Evolutionary conservation across 2,888 invertebrate genomes (phyloP), one percentile per base, ranked within the genome.

Genomic region (Hemithea aestivaria): DNA sequence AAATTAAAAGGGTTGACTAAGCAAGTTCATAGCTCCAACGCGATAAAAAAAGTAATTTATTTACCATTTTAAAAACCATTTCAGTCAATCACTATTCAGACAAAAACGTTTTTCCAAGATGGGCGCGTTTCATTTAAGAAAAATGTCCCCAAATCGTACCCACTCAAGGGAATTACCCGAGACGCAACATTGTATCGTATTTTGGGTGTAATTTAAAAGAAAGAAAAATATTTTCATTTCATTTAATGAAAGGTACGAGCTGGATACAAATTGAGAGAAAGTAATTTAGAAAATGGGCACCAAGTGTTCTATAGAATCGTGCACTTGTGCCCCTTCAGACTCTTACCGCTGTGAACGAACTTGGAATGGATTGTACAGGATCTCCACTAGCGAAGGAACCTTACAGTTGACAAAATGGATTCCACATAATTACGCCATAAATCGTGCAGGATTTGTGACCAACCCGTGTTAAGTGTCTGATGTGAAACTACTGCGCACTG

Each of bases 241-340:
- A 38, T 38, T 38, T 56, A 59, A 65, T 61, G 63, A 56, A 55
- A 48, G 53, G 43, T 40, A 56, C 53, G 54, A 53, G 48, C 52
- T 40, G 42, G 38, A 56, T 51, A 53, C 50, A 57, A 59, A 60
- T 59, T 58, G 51, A 53, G 52, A 45, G 51, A 54, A 60, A 62
- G 56, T 58, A 70, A 71, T 69, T 62, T 62, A 43, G 56, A 26
- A 51, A 66, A 65, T 61, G 59, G 57, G 52, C 44, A 47, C 53
- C 60, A 31, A 53, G 59, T 52, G 60, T 58, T 50, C 53, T 51
- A 50, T 62, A 56, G 43, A 41, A 48, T 46, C 43, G 44, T 50
- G 53, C 60, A 63, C 62, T 48, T 42, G 36, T 43, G 22, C 24
- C 28, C 12, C 7, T 7, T 8, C 23, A 55, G 52, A 48, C 49